Percentiles rank a stretch among this genome's conserved stretches.
Conservation (phyloP, 1,140 invertebrate genomes). For the Caenorhabditis latens region DNA sequence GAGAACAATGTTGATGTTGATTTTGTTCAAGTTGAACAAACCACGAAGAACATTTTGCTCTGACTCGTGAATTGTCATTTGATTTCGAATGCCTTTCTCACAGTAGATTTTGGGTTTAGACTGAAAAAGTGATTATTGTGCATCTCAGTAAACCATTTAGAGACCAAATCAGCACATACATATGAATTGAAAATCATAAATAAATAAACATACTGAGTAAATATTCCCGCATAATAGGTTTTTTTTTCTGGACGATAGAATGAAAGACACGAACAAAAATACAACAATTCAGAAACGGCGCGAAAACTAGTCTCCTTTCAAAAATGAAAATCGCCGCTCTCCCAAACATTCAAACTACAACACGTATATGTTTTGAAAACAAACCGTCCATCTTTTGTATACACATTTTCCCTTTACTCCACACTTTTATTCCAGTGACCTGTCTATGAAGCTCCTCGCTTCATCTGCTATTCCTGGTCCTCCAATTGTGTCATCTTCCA, state of each 20-base stretch:
- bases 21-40: too few species aligned
- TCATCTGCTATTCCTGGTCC: conserved; percentile 18
- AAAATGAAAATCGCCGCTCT: conserved; percentile 1
- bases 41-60: too few species aligned
- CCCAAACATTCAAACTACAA: conserved; percentile 34
- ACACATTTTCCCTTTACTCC: not conserved
- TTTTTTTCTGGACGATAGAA: not conserved
- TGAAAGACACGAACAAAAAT: not conserved
- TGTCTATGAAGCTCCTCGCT: conserved; percentile 34
- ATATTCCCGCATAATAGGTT: conserved; percentile 29
- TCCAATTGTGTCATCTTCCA: conserved; percentile 24
- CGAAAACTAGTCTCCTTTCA: conserved; percentile 9
- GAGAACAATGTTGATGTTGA: too few species aligned
- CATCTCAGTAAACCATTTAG: not conserved
- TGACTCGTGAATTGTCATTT: not conserved
- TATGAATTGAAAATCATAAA: not conserved
- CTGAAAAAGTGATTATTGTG: too few species aligned
- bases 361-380: conserved; percentile 35
- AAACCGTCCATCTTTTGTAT: not conserved
- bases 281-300: not conserved
- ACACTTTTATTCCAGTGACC: conserved; percentile 1
- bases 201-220: conserved; percentile 4
- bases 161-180: not conserved
- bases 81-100: not conserved
- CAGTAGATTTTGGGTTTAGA: not conserved